These are phyloP conservation scores for Auanema freiburgensis DNA, from an alignment of 2,888 invertebrate genomes.

Conservation along the genomic window DNA sequence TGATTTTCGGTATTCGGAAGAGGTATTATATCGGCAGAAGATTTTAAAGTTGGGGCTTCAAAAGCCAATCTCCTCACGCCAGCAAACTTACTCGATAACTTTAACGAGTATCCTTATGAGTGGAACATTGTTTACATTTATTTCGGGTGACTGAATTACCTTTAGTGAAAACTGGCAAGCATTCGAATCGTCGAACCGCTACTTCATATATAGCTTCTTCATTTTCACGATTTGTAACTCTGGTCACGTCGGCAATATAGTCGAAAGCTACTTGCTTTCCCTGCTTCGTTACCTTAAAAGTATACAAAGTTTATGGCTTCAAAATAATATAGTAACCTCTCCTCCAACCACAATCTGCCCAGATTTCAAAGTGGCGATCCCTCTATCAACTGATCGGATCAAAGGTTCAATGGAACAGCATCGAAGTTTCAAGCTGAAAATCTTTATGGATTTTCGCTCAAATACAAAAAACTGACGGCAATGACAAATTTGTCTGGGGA, in stretches of 20 bases:
- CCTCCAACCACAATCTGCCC: constrained; percentile 58
- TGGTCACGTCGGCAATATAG: constrained; percentile 57
- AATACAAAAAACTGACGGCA: constrained; percentile 27
- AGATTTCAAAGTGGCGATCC: constrained; percentile 52
- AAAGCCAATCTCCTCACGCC: no score
- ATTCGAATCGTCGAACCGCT: constrained; percentile 55
- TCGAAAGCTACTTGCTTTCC: constrained; percentile 58
- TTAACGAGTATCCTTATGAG: no score
- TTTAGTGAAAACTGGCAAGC: constrained; percentile 45
- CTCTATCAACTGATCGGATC: constrained; percentile 52
- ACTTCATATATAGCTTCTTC: constrained; percentile 56
- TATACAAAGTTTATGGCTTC: background rate
- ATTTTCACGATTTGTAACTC: constrained; percentile 35
- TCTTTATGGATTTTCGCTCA: background rate
- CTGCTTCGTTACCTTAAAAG: constrained; percentile 23
- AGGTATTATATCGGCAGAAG: no score
- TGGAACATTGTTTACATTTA: no score
- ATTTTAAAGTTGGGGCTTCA: no score
- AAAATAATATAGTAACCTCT: constrained; percentile 33
- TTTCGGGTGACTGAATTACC: background rate
- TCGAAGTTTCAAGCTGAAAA: constrained; percentile 46
- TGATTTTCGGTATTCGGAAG: no score
- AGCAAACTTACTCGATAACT: no score
- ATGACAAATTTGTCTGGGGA: constrained; percentile 49
- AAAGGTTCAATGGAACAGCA: constrained; percentile 53